Evolutionary conservation across 2,888 invertebrate genomes (phyloP).

Genomic region (Seira musarum): DNA sequence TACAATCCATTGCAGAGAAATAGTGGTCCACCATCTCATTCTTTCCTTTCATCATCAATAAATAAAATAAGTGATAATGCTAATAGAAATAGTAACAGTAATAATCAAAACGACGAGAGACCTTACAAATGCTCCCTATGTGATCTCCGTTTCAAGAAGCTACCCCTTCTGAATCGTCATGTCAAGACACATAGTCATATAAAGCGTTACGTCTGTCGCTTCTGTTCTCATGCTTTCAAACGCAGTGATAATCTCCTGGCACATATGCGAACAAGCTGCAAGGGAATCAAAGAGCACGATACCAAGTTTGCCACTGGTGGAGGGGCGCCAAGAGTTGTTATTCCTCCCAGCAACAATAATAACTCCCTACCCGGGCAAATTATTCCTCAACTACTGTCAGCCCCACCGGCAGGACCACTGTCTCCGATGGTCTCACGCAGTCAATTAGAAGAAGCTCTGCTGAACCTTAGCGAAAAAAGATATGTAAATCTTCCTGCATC

Average conservation of each 20-base stretch:
- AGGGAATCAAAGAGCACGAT: conserved; percentile 50
- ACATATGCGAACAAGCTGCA: conserved; percentile 55
- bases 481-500: neutral
- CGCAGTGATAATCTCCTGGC: conserved; percentile 57
- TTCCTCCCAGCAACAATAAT: neutral
- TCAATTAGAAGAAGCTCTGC: conserved; percentile 53
- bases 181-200: conserved; percentile 58
- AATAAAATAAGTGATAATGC: conserved; percentile 13
- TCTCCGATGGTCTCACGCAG: conserved; percentile 35
- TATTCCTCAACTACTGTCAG: conserved; percentile 42
- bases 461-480: conserved; percentile 31
- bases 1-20: too few relatives aligned
- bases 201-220: conserved; percentile 48
- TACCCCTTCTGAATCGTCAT: conserved; percentile 55
- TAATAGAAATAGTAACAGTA: neutral
- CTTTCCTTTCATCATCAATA: conserved; percentile 9
- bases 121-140: conserved; percentile 58
- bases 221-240: conserved; percentile 60
- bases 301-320: conserved; percentile 35
- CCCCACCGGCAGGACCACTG: conserved; percentile 27
- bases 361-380: conserved; percentile 27
- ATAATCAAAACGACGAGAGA: conserved; percentile 41
- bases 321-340: neutral
- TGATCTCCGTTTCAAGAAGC: conserved; percentile 60
- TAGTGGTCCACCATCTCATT: too few relatives aligned